Evolutionary conservation across 2,797 vertebrate species (phyloP), one percentile per base, ranked within the genome.

Genomic region (Mormyrus hasselquistii): DNA sequence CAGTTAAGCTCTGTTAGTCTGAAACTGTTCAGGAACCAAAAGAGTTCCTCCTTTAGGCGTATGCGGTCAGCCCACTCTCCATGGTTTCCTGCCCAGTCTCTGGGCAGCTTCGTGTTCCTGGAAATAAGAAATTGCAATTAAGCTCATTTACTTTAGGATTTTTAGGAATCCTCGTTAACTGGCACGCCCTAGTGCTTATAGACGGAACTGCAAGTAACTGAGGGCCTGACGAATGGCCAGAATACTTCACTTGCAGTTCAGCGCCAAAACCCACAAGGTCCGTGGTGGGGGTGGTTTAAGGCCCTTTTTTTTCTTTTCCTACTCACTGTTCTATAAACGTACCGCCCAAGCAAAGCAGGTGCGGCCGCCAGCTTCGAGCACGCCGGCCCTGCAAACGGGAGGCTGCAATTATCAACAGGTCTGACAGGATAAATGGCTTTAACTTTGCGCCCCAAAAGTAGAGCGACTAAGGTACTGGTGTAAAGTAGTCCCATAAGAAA

Each of bases 201-300:
- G 38, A 47, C 47, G 22, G 55, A 62, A 73, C 38, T 19, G 19
- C 59, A 25, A 29, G 4, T 10, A 16, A 52, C 22, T 52, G 47
- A 84, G 82, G 29, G 47, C 47, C 47, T 84, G 82, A 85, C 22
- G 52, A 85, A 85, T 52, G 44, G 82, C 47, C 22, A 49, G 49
- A 29, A 50, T 22, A 25, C 50, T 29, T 85, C 82, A n/a, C 69
- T 44, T 82, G 19, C 41, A 47, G 76, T 44, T 22, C 76, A 82
- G 16, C n/a, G 82, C 82, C 82, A 85, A 85, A 85, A 25, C 82
- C 44, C 49, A 85, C 82, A 85, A 52, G 82, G 41, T 50, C 82
- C 47, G 50, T 50, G 22, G 22, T 5, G 9, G 14, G 65, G 38
- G 5, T 4, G 47, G 82, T 50, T 25, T 12, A 85, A 52, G 82